Evolutionary conservation across 2,797 vertebrate genomes (phyloP).

Genomic region (Spinibarbus caldwelli): DNA sequence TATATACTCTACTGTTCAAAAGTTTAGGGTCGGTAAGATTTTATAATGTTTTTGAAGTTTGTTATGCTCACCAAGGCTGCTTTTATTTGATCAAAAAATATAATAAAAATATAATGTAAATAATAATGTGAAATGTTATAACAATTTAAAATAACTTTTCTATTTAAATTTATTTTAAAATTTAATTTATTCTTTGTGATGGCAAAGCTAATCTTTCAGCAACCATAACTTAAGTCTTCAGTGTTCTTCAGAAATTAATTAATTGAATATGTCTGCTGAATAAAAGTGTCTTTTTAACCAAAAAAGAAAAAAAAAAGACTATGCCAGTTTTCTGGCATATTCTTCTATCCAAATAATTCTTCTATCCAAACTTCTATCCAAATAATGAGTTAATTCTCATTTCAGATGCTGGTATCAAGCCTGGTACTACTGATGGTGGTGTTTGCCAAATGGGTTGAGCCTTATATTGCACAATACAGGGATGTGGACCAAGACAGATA

Average conservation of each 20-base stretch:
- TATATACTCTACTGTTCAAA: no score
- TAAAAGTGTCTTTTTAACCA: neutral
- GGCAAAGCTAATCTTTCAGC: no score
- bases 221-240: no score
- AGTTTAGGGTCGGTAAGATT: neutral
- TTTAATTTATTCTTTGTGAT: neutral
- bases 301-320: no score
- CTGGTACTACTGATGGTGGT: conserved; percentile 61
- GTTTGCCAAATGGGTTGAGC: conserved; percentile 56
- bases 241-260: neutral
- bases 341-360: conserved; percentile 7
- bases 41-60: neutral
- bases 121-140: neutral
- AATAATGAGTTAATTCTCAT: conserved; percentile 9
- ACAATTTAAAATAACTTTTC: neutral
- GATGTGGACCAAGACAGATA: conserved; percentile 48
- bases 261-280: neutral
- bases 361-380: neutral
- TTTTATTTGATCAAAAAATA: neutral
- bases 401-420: conserved; percentile 56
- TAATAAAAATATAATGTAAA: neutral
- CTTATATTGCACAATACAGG: conserved; percentile 53
- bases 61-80: neutral
- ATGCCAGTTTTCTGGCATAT: neutral
- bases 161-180: neutral